Evolutionary conservation across 1,140 invertebrate genomes (phyloP), one percentile per base, ranked within the genome.

Genomic region (Zaprionus davidi): DNA sequence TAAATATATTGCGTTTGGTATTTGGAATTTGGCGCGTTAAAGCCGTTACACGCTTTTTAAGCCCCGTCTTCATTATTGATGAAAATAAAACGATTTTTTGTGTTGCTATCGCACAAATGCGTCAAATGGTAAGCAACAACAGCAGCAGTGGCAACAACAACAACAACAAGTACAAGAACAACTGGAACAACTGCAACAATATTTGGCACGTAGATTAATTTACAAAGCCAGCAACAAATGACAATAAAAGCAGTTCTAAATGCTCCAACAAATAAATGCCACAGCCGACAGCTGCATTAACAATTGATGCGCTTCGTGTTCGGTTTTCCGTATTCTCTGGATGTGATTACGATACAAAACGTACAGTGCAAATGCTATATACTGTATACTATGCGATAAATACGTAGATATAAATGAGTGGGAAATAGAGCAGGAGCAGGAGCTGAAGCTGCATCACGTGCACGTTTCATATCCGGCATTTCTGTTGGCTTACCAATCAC

Each of bases 41-140:
- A 65, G 53, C 64, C 74, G 66, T 87, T 87, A 88, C 84, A 83
- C 84, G 84, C 84, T 87, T 83, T 87, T 87, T 87, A 87, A 87
- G 75, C 78, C 73, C 75, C 62, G 53, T 69, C 69, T 87, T 82
- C 69, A 88, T 88, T 88, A 87, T 87, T 81, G 78, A 88, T 87
- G 78, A 71, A 72, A 73, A 78, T 88, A 78, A 74, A 81, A 71
- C 58, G 76, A 55, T 69, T 71, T 73, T 56, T 66, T 62, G 13
- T 34, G 24, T 36, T 63, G 17, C 51, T 51, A 46, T 36, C 38
- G 38, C 28, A 58, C 41, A 68, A 76, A 71, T 76, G 72, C 70
- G 70, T 79, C 81, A 82, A 82, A 70, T 64, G 60, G 59, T 44
- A 60, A 74, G 71, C 64, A 77, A 60, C 31, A 74, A 80, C 53